Percentiles rank a stretch among this genome's conserved stretches.
phyloP scores from a whole-genome alignment of 1,140 invertebrate genomes.

The Nylanderia fulva region DNA sequence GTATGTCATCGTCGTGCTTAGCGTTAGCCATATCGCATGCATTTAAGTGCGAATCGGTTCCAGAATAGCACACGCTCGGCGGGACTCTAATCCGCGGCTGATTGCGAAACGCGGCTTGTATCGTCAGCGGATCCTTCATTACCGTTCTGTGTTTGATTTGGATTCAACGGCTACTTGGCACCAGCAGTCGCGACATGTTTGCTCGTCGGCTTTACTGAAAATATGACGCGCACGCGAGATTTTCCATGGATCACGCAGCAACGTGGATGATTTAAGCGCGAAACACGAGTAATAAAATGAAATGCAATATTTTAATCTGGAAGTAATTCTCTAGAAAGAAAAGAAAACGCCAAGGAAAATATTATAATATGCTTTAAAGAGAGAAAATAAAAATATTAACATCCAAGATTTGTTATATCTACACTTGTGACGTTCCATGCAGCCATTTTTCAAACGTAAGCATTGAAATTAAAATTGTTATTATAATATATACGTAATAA shows the following conservation, averaged over 20 bases:
- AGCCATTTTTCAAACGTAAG: neutral
- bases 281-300: neutral
- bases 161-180: constrained; percentile 34
- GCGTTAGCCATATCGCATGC: neutral
- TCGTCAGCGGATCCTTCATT: constrained; percentile 49
- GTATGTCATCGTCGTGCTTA: constrained; percentile 1
- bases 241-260: neutral
- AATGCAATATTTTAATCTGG: neutral
- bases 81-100: constrained; percentile 16
- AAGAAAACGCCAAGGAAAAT: neutral
- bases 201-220: constrained; percentile 22
- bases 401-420: no score
- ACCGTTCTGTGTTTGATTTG: constrained; percentile 43
- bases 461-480: neutral
- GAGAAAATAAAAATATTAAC: no score
- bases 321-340: neutral
- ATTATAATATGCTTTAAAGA: no score
- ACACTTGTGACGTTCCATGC: no score
- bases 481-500: neutral
- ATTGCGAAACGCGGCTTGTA: constrained; percentile 18
- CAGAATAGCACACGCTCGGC: neutral
- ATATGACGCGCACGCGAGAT: constrained; percentile 15
- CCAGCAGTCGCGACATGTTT: neutral
- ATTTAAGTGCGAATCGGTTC: constrained; percentile 30
- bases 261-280: neutral